These are phyloP conservation scores for Felis chaus DNA, from an alignment of 2,113 vertebrate genomes.

Conservation along the genomic window DNA sequence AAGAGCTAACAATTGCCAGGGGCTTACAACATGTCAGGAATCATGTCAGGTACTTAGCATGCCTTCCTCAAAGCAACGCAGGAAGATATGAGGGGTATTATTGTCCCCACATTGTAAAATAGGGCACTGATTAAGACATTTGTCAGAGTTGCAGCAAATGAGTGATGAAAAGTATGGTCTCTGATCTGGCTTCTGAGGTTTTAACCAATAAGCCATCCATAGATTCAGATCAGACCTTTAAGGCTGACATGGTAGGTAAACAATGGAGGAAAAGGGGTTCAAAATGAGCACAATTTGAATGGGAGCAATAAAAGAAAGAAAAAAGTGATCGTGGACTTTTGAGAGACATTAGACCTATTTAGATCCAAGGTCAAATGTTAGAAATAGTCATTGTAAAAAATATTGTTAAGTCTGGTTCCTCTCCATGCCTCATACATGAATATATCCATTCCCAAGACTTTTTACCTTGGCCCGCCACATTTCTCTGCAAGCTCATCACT, in stretches of 20 bases:
- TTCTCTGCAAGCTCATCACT: background rate
- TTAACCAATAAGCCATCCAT: background rate
- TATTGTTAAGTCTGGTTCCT: background rate
- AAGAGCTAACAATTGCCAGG: background rate
- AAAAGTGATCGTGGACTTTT: background rate
- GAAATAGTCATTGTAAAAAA: background rate
- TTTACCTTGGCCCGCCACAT: background rate
- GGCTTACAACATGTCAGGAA: background rate
- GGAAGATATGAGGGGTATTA: no score
- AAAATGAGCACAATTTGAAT: background rate
- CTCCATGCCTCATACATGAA: background rate
- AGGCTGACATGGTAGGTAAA: background rate
- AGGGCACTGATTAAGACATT: background rate
- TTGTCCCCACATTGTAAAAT: background rate
- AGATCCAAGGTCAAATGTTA: background rate
- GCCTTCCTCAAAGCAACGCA: background rate
- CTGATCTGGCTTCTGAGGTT: background rate
- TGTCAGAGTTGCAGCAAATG: background rate
- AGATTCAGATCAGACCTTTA: background rate
- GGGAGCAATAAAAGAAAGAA: background rate
- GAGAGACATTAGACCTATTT: background rate
- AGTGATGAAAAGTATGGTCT: background rate
- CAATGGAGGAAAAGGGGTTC: background rate
- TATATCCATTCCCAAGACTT: background rate
- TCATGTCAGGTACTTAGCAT: background rate